Evolutionary conservation across 1,140 invertebrate species (phyloP), one percentile per base, ranked within the genome.

Genomic region (Cataglyphis hispanica): DNA sequence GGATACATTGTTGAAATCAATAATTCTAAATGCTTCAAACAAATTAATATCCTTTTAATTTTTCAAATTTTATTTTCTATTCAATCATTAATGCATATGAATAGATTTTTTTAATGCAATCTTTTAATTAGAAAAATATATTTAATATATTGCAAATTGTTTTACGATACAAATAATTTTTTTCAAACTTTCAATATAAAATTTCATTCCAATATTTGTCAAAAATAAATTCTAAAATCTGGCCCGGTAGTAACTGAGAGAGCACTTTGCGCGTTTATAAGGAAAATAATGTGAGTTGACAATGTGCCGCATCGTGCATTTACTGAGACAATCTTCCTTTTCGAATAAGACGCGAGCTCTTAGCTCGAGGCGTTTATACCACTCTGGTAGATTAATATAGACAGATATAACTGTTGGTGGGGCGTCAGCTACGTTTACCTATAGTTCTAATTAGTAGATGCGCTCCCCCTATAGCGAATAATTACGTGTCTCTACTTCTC

Each of bases 381-480:
- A 72, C 56, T 83, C 25, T 13, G n/a, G 37, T 25, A 74, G 66
- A 83, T 83, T 83, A 83, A 83, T 83, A 83, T 72, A 74, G 78
- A 72, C 37, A 56, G 66, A 46, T 74, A 72, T 60, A 74, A 74
- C 78, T 74, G 67, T 83, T 83, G 74, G 78, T 40, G 8, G 13
- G 67, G 53, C 25, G 78, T 74, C 67, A 74, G 40, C 27, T 43
- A 40, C 53, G 53, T 83, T 83, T 83, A 16, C 67, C 78, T 60
- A 83, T 83, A 83, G 37, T 74, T 74, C 78, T 83, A 83, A 83
- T 83, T 83, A 83, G 78, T 60, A 61, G 67, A 74, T 46, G 40
- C 78, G 53, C 56, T 83, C 67, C 4, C 66, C 27, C 66, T 19
- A 60, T 56, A 37, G 78, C 78, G 53, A 83, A 83, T 83, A 83